These are phyloP conservation scores for Phengaris arion DNA, from an alignment of 2,888 invertebrate genomes.

Conservation along the genomic window DNA sequence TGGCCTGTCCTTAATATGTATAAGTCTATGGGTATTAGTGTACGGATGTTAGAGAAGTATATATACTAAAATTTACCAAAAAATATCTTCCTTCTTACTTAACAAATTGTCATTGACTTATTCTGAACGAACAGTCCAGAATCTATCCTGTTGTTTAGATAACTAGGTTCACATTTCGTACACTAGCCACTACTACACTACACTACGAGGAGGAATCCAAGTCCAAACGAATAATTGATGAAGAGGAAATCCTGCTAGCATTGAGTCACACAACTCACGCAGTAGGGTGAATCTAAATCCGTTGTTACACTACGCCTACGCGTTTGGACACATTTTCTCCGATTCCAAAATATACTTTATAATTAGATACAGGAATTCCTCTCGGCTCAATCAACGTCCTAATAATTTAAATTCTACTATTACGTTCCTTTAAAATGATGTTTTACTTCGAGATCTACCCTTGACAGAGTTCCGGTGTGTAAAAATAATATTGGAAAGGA, in stretches of 20 bases:
- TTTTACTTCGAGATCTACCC: not conserved
- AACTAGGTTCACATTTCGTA: too few species aligned
- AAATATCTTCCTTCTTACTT: too few species aligned
- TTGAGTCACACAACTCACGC: not conserved
- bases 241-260: not conserved
- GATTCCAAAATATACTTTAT: slow-evolving; percentile 8
- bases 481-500: slow-evolving; percentile 8
- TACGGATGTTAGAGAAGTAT: too few species aligned
- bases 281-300: not conserved
- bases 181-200: too few species aligned
- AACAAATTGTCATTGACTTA: too few species aligned
- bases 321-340: not conserved
- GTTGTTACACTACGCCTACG: not conserved
- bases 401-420: not conserved
- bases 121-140: too few species aligned
- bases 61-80: too few species aligned
- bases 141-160: too few species aligned
- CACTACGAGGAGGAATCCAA: not conserved
- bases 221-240: not conserved
- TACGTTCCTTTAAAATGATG: not conserved
- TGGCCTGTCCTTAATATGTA: too few species aligned
- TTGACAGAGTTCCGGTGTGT: slow-evolving; percentile 9
- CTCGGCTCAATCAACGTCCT: not conserved
- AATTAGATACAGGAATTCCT: slow-evolving; percentile 5
- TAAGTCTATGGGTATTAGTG: too few species aligned